These are phyloP conservation scores for Balearica regulorum DNA, from an alignment of 2,797 vertebrate genomes.

Conservation along the genomic window DNA sequence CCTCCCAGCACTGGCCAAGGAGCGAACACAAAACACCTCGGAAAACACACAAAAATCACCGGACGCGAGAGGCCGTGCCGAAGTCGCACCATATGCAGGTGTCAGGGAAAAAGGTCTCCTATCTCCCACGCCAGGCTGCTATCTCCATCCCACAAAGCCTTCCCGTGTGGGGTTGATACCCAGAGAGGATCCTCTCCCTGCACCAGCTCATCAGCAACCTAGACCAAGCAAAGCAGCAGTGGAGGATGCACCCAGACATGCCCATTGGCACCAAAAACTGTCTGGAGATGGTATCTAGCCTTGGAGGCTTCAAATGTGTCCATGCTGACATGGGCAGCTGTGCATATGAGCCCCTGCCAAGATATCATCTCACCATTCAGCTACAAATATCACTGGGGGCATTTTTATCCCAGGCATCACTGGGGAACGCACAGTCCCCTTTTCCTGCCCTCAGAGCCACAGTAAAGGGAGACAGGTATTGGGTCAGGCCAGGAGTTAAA, in stretches of 20 bases:
- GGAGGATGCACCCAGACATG: neutral
- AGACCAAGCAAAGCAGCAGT: neutral
- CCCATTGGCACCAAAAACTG: neutral
- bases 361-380: neutral
- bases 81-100: constrained; percentile 65
- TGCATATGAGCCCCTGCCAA: neutral
- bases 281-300: neutral
- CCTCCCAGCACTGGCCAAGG: constrained; percentile 44
- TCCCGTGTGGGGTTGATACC: neutral
- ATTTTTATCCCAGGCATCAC: neutral
- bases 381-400: neutral
- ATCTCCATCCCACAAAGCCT: constrained; percentile 4
- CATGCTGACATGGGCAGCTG: neutral
- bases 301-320: neutral
- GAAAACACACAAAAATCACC: constrained; percentile 47
- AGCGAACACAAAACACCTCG: constrained; percentile 36
- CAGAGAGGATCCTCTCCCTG: neutral
- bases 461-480: neutral
- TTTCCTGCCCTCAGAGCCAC: neutral
- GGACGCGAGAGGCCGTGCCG: constrained; percentile 27
- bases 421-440: neutral
- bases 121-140: constrained; percentile 50
- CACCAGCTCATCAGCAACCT: accelerated
- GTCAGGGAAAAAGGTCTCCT: constrained; percentile 59
- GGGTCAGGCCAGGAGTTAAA: neutral